Evolutionary conservation across 2,113 vertebrate genomes (phyloP), one percentile per base, ranked within the genome.

Genomic region (Paradisaea rubra): DNA sequence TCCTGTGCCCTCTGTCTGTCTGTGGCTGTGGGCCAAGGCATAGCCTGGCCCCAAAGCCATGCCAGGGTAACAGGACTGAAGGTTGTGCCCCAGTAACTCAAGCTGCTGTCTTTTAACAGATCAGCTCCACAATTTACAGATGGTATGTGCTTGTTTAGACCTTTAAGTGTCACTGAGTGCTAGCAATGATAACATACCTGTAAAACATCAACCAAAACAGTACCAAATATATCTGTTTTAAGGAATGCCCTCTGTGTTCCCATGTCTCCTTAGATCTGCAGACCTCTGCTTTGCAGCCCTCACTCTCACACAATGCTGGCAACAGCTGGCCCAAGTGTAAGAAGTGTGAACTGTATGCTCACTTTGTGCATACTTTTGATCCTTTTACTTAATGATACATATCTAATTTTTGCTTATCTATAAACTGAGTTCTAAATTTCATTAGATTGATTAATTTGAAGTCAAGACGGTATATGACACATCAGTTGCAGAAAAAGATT

Each of bases 171-270:
- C 82, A 95, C 74, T 52, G 85, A 89, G 71, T 94, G n/a, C 63
- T 42, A 70, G 74, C 47, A 88, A 45, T 73, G 87, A 44, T 74
- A 91, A 89, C 71, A 13, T 7, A 21, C 23, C 66, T 52, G 93
- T 95, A 69, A 95, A 94, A 91, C 87, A 90, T 94, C 92, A 92
- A 94, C 87, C 59, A 52, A 73, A 92, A 41, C 20, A n/a, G 66
- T 63, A 69, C 50, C 84, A 77, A 89, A 80, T 61, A 39, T 19
- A 50, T 23, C 24, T 50, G 3, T n/a, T 84, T 84, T n/a, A 77
- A 82, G n/a, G 39, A 94, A 50, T 53, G 59, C 16, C 39, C 15
- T 84, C 56, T 69, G 25, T 59, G 47, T 33, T 61, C 68, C 30
- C 0, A 0, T 28, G 31, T 54, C 37, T 74, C 57, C 44, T 65